Conservation (phyloP, 2,113 vertebrate genomes). For the Pungitius pungitius region DNA sequence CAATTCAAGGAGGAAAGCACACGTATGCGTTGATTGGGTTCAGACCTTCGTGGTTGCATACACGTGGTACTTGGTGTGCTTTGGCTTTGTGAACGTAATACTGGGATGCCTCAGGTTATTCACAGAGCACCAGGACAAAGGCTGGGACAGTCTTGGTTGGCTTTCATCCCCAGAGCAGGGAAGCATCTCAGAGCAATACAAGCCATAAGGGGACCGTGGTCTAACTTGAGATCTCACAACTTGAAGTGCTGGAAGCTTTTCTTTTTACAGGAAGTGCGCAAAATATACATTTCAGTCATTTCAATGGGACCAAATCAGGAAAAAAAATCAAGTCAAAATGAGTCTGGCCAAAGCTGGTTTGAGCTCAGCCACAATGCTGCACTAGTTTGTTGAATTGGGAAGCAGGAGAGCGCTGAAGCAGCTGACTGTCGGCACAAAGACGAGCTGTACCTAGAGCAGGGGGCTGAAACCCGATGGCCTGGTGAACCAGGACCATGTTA, state of each 20-base stretch:
- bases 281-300: not conserved
- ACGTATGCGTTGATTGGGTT: not conserved
- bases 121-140: slow-evolving; percentile 55
- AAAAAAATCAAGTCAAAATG: no score
- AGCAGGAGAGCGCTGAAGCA: not conserved
- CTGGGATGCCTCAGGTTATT: not conserved
- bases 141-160: slow-evolving; percentile 53
- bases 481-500: not conserved
- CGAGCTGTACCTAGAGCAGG: not conserved
- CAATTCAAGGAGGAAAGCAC: not conserved
- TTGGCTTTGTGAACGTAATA: not conserved
- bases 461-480: not conserved
- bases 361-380: not conserved
- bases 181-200: slow-evolving; percentile 25
- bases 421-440: not conserved
- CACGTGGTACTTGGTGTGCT: not conserved
- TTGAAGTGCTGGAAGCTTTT: not conserved
- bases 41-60: not conserved
- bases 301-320: not conserved
- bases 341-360: not conserved
- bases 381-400: not conserved
- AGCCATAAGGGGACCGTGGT: not conserved
- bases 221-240: not conserved
- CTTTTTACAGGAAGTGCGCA: no score
- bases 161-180: slow-evolving; percentile 60